phyloP scores from a whole-genome alignment of 2,888 invertebrate species.

The Erebia aethiops region DNA sequence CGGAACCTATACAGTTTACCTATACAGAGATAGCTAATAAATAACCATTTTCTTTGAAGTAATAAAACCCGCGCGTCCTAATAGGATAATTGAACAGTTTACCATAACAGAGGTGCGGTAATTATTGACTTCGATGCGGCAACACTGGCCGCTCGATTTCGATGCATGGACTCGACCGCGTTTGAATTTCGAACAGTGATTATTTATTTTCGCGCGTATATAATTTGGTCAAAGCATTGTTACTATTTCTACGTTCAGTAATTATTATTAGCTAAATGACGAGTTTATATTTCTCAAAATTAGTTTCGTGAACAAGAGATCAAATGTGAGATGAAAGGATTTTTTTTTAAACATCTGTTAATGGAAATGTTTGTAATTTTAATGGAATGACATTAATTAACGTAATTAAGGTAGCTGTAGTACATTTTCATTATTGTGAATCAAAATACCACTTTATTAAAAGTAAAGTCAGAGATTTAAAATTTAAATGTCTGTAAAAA shows the following conservation, averaged over 20 bases:
- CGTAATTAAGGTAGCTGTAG: background rate
- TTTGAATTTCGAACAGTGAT: slow-evolving; percentile 12
- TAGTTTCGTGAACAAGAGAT: background rate
- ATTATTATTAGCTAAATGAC: no score
- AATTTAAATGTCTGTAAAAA: no score
- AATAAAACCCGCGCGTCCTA: slow-evolving; percentile 27
- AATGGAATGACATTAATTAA: slow-evolving; percentile 3
- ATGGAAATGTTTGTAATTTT: slow-evolving; percentile 4
- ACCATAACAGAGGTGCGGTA: slow-evolving; percentile 41
- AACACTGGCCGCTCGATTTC: slow-evolving; percentile 13
- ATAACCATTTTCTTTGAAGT: slow-evolving; percentile 12
- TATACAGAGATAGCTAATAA: slow-evolving; percentile 6
- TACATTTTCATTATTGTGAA: background rate
- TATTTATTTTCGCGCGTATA: slow-evolving; percentile 14
- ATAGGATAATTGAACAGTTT: slow-evolving; percentile 47
- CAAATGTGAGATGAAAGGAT: background rate
- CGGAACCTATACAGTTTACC: no score
- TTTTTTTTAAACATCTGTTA: background rate
- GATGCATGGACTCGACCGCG: slow-evolving; percentile 12
- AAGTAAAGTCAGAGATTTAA: no score
- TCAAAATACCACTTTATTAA: no score
- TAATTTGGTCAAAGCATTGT: no score
- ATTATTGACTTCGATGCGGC: slow-evolving; percentile 35
- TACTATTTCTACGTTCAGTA: no score
- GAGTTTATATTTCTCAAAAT: no score